These are phyloP conservation scores for Megaceryle alcyon DNA, from an alignment of 2,797 vertebrate genomes.

Conservation along the genomic window DNA sequence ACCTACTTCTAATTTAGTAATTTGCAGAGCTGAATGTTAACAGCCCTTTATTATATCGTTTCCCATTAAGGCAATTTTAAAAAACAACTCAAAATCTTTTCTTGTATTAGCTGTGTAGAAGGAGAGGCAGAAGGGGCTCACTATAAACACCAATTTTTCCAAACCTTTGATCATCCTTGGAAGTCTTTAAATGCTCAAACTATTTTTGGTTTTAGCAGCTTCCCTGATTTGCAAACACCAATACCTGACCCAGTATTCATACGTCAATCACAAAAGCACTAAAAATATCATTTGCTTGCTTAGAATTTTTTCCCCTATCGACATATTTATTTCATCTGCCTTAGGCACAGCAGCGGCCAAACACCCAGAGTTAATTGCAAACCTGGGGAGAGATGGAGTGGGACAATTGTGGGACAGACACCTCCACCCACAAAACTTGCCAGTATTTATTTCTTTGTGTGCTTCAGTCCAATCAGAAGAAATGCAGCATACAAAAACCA, in stretches of 20 bases:
- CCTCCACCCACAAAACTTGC: not conserved
- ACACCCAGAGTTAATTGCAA: not conserved
- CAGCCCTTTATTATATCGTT: not conserved
- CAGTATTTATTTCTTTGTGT: not conserved
- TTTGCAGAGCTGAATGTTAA: not conserved
- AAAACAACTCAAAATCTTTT: not conserved
- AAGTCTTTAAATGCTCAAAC: not conserved
- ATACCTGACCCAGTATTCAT: not conserved
- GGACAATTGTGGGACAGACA: not conserved
- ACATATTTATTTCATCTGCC: not conserved
- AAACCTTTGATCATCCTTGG: not conserved
- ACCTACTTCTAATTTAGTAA: not conserved
- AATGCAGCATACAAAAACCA: not conserved
- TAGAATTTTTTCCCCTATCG: not conserved
- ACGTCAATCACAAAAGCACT: not conserved
- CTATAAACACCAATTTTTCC: not conserved
- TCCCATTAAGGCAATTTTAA: not conserved
- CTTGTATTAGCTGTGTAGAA: not conserved
- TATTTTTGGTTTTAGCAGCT: not conserved
- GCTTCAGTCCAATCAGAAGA: not conserved
- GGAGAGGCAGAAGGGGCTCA: not conserved
- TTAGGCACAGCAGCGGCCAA: not conserved
- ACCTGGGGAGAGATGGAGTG: not conserved
- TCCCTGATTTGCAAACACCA: not conserved
- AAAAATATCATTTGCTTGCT: not conserved